Conservation (phyloP, 2,888 invertebrate species). For the Drosophila greeni region DNA sequence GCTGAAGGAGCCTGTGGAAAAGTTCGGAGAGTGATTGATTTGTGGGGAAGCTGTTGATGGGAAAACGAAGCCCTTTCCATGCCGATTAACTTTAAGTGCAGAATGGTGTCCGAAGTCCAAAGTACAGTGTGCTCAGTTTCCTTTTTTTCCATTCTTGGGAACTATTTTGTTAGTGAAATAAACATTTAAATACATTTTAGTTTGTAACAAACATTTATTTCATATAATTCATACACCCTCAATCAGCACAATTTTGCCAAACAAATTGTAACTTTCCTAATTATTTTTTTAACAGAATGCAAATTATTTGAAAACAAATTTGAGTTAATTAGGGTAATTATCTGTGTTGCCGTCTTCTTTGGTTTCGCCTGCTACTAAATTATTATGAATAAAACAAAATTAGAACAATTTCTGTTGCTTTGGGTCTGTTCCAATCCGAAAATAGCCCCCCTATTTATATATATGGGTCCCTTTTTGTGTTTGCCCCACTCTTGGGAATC, state of each 20-base stretch:
- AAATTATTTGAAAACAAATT: constrained; percentile 4
- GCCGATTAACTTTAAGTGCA: background rate
- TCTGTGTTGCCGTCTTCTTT: background rate
- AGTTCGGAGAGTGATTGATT: constrained; percentile 26
- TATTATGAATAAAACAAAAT: constrained; percentile 22
- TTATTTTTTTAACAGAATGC: constrained; percentile 10
- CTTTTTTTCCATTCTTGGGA: background rate
- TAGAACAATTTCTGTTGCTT: constrained; percentile 4
- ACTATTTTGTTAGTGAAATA: background rate
- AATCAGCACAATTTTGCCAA: background rate
- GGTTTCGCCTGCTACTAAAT: constrained; percentile 5
- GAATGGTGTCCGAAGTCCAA: constrained; percentile 1
- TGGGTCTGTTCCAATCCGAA: constrained; percentile 36
- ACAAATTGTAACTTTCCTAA: background rate
- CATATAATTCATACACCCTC: background rate
- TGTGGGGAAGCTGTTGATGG: constrained; percentile 17
- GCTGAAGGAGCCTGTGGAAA: constrained; percentile 5
- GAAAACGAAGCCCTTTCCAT: constrained; percentile 21
- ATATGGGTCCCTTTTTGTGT: constrained; percentile 42
- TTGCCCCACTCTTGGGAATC: constrained; percentile 28
- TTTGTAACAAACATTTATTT: no score
- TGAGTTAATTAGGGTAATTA: constrained; percentile 11
- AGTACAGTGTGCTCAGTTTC: background rate
- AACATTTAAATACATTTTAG: background rate
- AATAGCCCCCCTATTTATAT: constrained; percentile 63